Percentiles rank a stretch among this genome's conserved stretches.
phyloP scores from a whole-genome alignment of 2,797 vertebrate species.

The Anomalospiza imberbis region DNA sequence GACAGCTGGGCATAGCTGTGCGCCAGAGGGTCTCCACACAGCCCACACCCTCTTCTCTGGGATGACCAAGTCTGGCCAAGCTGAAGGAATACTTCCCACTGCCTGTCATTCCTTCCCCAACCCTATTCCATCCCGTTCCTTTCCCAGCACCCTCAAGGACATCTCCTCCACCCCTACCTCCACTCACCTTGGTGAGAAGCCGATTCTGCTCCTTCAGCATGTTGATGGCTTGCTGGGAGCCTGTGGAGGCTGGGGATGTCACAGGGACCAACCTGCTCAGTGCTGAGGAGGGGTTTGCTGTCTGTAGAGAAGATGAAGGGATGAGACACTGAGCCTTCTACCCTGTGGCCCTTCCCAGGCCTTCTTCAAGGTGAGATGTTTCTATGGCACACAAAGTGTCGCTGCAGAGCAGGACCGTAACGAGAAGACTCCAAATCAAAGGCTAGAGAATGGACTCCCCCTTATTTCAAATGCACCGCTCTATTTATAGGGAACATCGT shows the following conservation, averaged over 20 bases:
- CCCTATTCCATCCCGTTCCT: background rate
- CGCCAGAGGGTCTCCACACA: background rate
- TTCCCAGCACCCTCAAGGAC: background rate
- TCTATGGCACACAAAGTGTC: background rate
- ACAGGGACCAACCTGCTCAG: background rate
- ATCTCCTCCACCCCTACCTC: background rate
- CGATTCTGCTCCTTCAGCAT: constrained; percentile 95
- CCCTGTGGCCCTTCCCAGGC: background rate
- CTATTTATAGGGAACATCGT: too few species aligned
- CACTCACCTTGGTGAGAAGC: constrained; percentile 88
- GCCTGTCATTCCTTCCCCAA: background rate
- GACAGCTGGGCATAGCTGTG: background rate
- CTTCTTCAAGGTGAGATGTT: background rate
- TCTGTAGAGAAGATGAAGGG: constrained; percentile 53
- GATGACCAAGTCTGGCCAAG: background rate
- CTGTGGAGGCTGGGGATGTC: constrained; percentile 37
- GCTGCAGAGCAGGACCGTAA: too few species aligned
- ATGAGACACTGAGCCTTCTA: background rate
- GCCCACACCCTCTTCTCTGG: background rate
- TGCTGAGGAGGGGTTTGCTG: constrained; percentile 44
- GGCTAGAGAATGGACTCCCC: too few species aligned
- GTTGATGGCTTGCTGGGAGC: constrained; percentile 84
- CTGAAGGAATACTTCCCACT: background rate
- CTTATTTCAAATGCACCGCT: too few species aligned
- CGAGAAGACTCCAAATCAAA: too few species aligned